Base-by-base conservation (phyloP, 2,888 invertebrate genomes). In the Ernsta delagoae region DNA sequence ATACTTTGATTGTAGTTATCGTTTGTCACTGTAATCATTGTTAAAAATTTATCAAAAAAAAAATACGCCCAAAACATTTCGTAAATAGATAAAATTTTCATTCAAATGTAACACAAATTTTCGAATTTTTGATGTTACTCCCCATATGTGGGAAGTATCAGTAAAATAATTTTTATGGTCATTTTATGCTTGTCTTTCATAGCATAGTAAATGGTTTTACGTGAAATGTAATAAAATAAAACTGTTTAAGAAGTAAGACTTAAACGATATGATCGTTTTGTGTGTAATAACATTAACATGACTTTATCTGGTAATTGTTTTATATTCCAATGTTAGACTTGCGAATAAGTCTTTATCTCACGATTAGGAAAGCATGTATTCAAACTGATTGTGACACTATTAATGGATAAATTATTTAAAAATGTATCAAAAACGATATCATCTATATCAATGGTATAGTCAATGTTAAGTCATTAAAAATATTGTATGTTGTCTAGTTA, bases 401-500 rank as follows among this genome's bases (percentile, higher is more conserved):
- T 8, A 31, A 31, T 60, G 0, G n/a, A 45, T 34, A 50, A 61
- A 36, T 48, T 53, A 50, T 59, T 8, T 65, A 24, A 60, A 64
- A 57, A 39, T 63, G 31, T 65, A 59, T 57, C 50, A 53, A 59
- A 70, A 60, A 50, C 50, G 7, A 61, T 56, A 64, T 64, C 73
- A 72, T 74, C 65, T 66, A 64, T 72, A 73, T 74, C 68, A 72
- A 72, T 74, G 65, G 62, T 61, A 66, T 86, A 87, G 87, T 88
- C 84, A 85, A 82, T 78, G 80, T 84, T 83, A 78, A 89, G 90
- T 91, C 89, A 90, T 86, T 89, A 89, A 89, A 89, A 87, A 87
- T 88, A 89, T 88, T 86, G 81, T 83, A 83, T 79, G 83, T 87
- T 85, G 81, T 83, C 80, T 83, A 82, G 81, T 85, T 83, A 82